Base-by-base conservation (phyloP, 2,113 vertebrate species). In the Ramphastos sulfuratus region DNA sequence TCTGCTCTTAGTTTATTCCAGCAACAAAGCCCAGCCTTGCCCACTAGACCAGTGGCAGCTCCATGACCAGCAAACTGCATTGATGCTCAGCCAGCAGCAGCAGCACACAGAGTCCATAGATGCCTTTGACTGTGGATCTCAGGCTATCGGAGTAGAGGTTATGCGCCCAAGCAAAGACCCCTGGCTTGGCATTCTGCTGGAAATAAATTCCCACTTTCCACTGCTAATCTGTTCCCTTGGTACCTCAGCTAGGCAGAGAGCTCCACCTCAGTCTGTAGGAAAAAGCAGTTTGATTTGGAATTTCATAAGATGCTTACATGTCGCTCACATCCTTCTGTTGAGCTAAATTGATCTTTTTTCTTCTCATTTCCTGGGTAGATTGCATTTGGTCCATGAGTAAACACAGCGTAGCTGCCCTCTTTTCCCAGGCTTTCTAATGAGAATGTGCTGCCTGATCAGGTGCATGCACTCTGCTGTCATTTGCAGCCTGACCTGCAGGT, bases 381-480 rank as follows among this genome's bases (percentile, higher is more conserved):
- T 97, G 97, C 92, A 96, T 97, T 97, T 98, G 97, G 94, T 97
- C 95, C 96, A 63, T 97, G 97, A 93, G 96, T 97, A 98, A 97
- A 98, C 97, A 98, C 84, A 95, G 95, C 95, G 89, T 96, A 95
- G 91, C 96, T 97, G 85, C 93, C 91, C 95, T 93, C 91, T 98
- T 96, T 97, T 97, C 96, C 94, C 95, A 97, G 92, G 97, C 97
- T 98, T 97, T 98, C 95, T 98, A 98, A 98, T 98, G 97, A 98
- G 97, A 98, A 97, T 97, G 97, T 97, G 97, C 97, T 97, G 96
- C 96, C 97, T 98, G 97, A 98, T 98, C 98, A 98, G 98, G 98
- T 98, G 97, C 96, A 95, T 96, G 97, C 96, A 97, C 97, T 97
- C 97, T 96, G 97, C 98, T 98, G 98, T 98, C 98, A 98, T 98